phyloP scores from a whole-genome alignment of 1,140 invertebrate genomes.

The Globodera rostochiensis region DNA sequence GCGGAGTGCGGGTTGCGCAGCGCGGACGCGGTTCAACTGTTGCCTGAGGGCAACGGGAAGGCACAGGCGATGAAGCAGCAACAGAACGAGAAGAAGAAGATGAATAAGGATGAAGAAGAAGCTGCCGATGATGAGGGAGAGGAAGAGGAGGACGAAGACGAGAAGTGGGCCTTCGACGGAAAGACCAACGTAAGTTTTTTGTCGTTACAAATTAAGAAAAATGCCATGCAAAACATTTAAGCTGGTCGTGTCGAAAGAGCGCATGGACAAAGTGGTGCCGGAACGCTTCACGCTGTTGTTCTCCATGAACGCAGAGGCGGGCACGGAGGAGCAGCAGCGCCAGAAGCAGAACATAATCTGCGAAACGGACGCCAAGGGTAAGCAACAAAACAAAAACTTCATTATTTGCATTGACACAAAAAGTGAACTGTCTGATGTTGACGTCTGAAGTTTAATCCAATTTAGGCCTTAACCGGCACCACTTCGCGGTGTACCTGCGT shows the following conservation, averaged over 20 bases:
- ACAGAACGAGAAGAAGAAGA: slow-evolving; percentile 21
- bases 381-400: slow-evolving; percentile 23
- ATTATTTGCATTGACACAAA: not conserved
- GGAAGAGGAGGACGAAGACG: slow-evolving; percentile 45
- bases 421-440: not conserved
- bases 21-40: slow-evolving; percentile 50
- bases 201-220: not conserved
- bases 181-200: slow-evolving; percentile 42
- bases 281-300: slow-evolving; percentile 61
- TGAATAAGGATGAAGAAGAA: slow-evolving; percentile 1
- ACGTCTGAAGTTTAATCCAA: not conserved
- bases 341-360: slow-evolving; percentile 64
- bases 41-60: slow-evolving; percentile 32
- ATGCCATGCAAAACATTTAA: slow-evolving; percentile 10
- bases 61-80: slow-evolving; percentile 6
- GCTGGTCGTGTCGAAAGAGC: slow-evolving; percentile 49
- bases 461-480: slow-evolving; percentile 83
- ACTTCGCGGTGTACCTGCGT: slow-evolving; percentile 91
- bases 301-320: slow-evolving; percentile 59
- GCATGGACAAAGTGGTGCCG: slow-evolving; percentile 52
- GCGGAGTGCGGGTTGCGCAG: slow-evolving; percentile 52
- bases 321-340: slow-evolving; percentile 58
- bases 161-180: slow-evolving; percentile 52
- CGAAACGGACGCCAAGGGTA: slow-evolving; percentile 59
- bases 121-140: slow-evolving; percentile 23